Conservation (phyloP, 2,797 vertebrate genomes). For the Sebastes taczanowskii region DNA sequence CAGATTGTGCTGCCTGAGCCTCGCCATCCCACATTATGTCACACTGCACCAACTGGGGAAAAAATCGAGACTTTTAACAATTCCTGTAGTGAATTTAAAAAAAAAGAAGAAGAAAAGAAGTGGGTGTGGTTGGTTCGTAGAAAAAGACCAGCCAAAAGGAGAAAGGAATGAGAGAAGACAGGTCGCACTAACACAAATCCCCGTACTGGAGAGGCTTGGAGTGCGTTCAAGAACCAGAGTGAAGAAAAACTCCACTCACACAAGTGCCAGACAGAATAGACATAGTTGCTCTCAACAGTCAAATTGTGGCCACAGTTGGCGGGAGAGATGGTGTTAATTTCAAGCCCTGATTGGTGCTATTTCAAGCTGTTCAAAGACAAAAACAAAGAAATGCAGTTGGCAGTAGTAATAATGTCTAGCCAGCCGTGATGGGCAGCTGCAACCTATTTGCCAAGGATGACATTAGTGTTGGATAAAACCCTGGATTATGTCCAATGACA, state of each 20-base stretch:
- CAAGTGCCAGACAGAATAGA: constrained; percentile 14
- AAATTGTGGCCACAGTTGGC: constrained; percentile 10
- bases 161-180: background rate
- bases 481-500: background rate
- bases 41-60: background rate
- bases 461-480: constrained; percentile 9
- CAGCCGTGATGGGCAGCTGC: background rate
- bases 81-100: background rate
- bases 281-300: constrained; percentile 1
- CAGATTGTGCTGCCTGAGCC: constrained; percentile 35
- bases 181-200: constrained; percentile 6
- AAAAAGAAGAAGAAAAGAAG: background rate
- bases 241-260: constrained; percentile 9
- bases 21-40: constrained; percentile 17
- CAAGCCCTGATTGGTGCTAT: constrained; percentile 21
- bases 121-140: background rate
- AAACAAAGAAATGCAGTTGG: constrained; percentile 43
- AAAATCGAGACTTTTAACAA: constrained; percentile 1
- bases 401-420: constrained; percentile 6
- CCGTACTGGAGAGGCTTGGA: background rate
- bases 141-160: background rate
- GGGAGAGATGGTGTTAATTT: constrained; percentile 30
- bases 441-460: constrained; percentile 5
- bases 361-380: constrained; percentile 25
- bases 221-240: constrained; percentile 4